Conservation (phyloP, 2,888 invertebrate species). For the Gymnoscelis rufifasciata region DNA sequence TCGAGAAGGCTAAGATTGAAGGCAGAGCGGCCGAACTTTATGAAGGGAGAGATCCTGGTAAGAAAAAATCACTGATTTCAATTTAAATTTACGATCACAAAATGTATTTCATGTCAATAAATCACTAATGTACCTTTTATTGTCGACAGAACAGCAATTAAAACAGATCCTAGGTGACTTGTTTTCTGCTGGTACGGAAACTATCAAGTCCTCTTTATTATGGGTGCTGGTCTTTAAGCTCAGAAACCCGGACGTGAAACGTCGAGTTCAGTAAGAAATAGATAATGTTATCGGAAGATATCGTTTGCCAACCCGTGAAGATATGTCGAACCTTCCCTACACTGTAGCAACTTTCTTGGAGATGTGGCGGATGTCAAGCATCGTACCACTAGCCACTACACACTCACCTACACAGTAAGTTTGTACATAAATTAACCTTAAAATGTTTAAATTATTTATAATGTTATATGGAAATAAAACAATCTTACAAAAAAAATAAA, state of each 20-base stretch:
- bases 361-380: constrained; percentile 90
- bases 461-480: background rate
- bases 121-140: constrained; percentile 1
- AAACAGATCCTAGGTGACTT: constrained; percentile 94
- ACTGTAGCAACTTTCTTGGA: constrained; percentile 94
- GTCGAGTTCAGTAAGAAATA: constrained; percentile 90
- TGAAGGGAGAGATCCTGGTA: constrained; percentile 92
- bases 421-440: constrained; percentile 15
- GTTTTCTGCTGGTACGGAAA: constrained; percentile 96
- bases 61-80: constrained; percentile 39
- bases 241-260: constrained; percentile 89
- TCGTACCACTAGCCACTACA: constrained; percentile 93
- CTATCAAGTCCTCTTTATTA: constrained; percentile 92
- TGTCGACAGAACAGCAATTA: constrained; percentile 87
- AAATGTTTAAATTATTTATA: background rate
- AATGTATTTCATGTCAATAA: background rate
- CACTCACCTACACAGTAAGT: constrained; percentile 93
- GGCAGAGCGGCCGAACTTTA: constrained; percentile 86
- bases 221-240: constrained; percentile 94
- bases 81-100: background rate
- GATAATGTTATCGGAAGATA: constrained; percentile 89
- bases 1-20: constrained; percentile 88
- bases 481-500: too few relatives aligned
- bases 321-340: constrained; percentile 87
- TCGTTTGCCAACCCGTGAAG: constrained; percentile 88